Base-by-base conservation (phyloP, 35 echinoderm and acorn worm genomes). In the Diadema setosum region DNA sequence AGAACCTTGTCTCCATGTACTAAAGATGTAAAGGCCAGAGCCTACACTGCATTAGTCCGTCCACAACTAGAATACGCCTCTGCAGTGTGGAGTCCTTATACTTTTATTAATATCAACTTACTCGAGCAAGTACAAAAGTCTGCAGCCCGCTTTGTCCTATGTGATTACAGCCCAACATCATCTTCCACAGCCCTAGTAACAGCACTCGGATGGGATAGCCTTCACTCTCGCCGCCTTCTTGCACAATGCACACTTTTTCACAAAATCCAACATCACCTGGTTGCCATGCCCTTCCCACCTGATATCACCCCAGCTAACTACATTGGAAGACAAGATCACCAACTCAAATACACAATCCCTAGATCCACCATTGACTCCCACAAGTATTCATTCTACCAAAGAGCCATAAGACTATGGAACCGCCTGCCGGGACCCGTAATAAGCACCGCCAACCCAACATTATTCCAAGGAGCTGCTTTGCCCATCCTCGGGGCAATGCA, bases 91-190 rank as follows among this genome's bases (percentile, higher is more conserved):
- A 81, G 46, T 30, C 78, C 78, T 20, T 15, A 18, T 2, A 50
- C 78, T 81, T n/a, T 4, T 12, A 40, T 12, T n/a, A 12, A 14
- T 32, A 12, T 60, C 25, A 16, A 84, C 9, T 27, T 24, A 34
- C 82, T 84, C 11, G 82, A 58, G 35, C 26, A 84, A 57, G 82
- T 84, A 5, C 50, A 84, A n/a, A 17, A 32, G 39, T 0, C 50
- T 55, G 82, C 82, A 17, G 48, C 82, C 33, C 45, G 46, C 17
- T 84, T 59, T 59, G 82, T 84, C 44, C n/a, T n/a, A n/a, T n/a
- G n/a, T n/a, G n/a, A n/a, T n/a, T n/a, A n/a, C n/a, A n/a, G n/a
- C n/a, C n/a, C n/a, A n/a, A n/a, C n/a, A n/a, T n/a, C n/a, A n/a
- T n/a, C n/a, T n/a, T n/a, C n/a, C n/a, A n/a, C n/a, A n/a, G n/a